A percentile compares a stretch with the other conserved stretches of the same genome.
Evolutionary conservation across 2,113 vertebrate genomes (phyloP).

Genomic region (rat (Rattus norvegicus)): GRCr8 NC_086027.1:80248001-80248500

Average conservation of each 20-base stretch:
- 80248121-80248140: conserved; percentile 5
- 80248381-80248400: conserved; percentile 13
- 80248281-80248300: background rate
- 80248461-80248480: background rate
- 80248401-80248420: background rate
- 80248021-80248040: conserved; percentile 55
- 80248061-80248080: conserved; percentile 20
- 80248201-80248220: background rate
- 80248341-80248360: background rate
- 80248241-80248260: background rate
- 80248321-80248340: background rate
- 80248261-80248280: background rate
- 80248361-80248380: background rate
- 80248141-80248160: conserved; percentile 19
- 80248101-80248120: conserved; percentile 63
- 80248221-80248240: background rate
- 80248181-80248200: background rate
- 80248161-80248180: conserved; percentile 56
- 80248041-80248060: conserved; percentile 23
- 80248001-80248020: conserved; percentile 65
- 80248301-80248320: background rate
- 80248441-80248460: background rate
- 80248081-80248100: conserved; percentile 56
- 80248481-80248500: background rate
- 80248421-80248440: background rate